Base-by-base conservation (phyloP, 2,888 invertebrate species). In the Drosophila suboccidentalis region DNA sequence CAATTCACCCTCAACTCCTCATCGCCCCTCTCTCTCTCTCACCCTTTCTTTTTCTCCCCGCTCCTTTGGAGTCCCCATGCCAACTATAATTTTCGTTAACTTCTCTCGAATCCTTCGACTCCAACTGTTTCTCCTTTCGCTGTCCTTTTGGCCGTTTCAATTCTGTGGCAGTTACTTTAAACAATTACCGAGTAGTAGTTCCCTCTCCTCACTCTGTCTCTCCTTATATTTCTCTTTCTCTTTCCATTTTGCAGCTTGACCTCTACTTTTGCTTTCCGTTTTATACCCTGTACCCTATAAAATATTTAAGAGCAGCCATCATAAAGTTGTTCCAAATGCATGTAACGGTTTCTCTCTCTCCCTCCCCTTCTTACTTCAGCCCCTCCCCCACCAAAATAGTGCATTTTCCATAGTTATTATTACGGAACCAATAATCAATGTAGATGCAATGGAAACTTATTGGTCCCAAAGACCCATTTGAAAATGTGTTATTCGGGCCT, bases 131-230 rank as follows among this genome's bases (percentile, higher is more conserved):
- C 59, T 59, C 17, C 50, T 22, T 36, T 55, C 3, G 43, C 29
- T 54, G 54, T 54, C 57, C 54, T 44, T 29, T 29, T 54, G 49
- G 44, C 44, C 36, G 49, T 59, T 68, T 62, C 46, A 61, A 70
- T 66, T 74, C 70, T 66, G 79, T 55, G 32, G 75, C 58, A 63
- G 70, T 77, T 70, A 77, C 86, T 85, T 83, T 76, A 79, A 88
- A 79, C 88, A 87, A 87, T 83, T 85, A 76, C 80, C 70, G 46
- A 68, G 60, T 10, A 39, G 26, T 15, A 15, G 26, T 17, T 22
- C 3, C 38, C 22, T 8, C 38, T 38, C 15, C 36, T 17, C 15
- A 2, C 38, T 26, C 8, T 17, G 2, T 9, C 34, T 22, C n/a
- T 15, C 1, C 38, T 26, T 0, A 9, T 2, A 6, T 17, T 6